phyloP scores from a whole-genome alignment of 2,113 vertebrate species.

The Notarius quadriscutis region DNA sequence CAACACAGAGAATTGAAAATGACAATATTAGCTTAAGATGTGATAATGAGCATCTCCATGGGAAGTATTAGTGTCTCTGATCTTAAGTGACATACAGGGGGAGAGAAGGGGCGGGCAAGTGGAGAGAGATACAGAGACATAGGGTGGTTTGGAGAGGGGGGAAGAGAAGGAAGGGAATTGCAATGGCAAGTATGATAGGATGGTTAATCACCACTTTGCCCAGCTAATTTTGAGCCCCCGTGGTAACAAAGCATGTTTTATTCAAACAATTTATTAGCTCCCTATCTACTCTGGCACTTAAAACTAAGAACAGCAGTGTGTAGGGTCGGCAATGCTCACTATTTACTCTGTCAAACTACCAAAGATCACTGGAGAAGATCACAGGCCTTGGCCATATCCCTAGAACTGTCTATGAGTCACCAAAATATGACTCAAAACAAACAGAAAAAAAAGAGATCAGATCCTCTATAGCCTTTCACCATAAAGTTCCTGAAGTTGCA shows the following conservation, averaged over 20 bases:
- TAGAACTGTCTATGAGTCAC: not conserved
- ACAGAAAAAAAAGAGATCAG: not conserved
- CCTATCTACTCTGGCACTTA: constrained; percentile 66
- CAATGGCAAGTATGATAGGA: constrained; percentile 74
- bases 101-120: constrained; percentile 36
- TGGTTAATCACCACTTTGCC: constrained; percentile 81
- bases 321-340: constrained; percentile 30
- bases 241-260: constrained; percentile 82
- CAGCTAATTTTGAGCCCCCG: constrained; percentile 76
- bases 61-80: constrained; percentile 50
- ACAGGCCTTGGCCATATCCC: not conserved
- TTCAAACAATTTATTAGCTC: constrained; percentile 75
- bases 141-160: constrained; percentile 27
- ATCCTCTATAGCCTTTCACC: not conserved
- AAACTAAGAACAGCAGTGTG: constrained; percentile 52
- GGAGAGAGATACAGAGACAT: constrained; percentile 29
- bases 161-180: constrained; percentile 70
- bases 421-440: not conserved
- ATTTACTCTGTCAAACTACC: constrained; percentile 16
- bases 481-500: not conserved
- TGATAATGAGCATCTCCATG: constrained; percentile 48
- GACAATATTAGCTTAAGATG: constrained; percentile 54
- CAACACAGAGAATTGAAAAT: constrained; percentile 39
- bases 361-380: constrained; percentile 24
- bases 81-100: constrained; percentile 52